phyloP scores from a whole-genome alignment of 2,797 vertebrate species.

The Pangasius sanitwongsei region DNA sequence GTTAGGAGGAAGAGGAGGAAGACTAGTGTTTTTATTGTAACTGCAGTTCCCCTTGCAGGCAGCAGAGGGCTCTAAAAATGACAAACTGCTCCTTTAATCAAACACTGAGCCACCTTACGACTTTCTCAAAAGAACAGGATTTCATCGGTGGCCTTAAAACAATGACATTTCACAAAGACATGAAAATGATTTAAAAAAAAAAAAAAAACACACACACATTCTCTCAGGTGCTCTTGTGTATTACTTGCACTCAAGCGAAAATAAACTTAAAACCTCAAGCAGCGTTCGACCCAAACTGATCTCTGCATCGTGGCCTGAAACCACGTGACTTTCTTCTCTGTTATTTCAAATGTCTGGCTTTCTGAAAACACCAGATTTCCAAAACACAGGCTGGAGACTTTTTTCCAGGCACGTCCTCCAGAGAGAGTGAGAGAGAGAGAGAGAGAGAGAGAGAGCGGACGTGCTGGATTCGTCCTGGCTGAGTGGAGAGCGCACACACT shows the following conservation, averaged over 20 bases:
- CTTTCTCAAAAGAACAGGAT: too few species aligned
- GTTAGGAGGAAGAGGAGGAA: neutral
- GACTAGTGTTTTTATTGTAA: neutral
- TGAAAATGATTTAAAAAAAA: neutral
- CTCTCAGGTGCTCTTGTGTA: neutral
- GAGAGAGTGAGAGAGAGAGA: neutral
- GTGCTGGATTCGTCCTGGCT: slow-evolving; percentile 20
- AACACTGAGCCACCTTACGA: neutral
- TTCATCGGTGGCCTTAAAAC: neutral
- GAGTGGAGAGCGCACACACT: slow-evolving; percentile 17
- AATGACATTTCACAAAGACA: neutral
- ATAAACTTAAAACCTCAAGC: neutral
- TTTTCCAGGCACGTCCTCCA: neutral
- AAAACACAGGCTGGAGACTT: neutral
- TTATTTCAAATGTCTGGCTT: slow-evolving; percentile 10
- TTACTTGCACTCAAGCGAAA: neutral
- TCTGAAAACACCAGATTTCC: neutral
- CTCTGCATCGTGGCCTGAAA: neutral
- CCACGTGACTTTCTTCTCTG: neutral
- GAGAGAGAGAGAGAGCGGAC: neutral
- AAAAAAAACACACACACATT: neutral
- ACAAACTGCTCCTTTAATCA: neutral
- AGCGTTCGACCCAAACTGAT: neutral
- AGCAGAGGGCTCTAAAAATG: neutral
- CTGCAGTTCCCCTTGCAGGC: neutral